Percentiles rank a stretch among this genome's conserved stretches.
Evolutionary conservation across 35 echinoderm and acorn worm species (phyloP).

Genomic region (Apostichopus parvimensis): DNA sequence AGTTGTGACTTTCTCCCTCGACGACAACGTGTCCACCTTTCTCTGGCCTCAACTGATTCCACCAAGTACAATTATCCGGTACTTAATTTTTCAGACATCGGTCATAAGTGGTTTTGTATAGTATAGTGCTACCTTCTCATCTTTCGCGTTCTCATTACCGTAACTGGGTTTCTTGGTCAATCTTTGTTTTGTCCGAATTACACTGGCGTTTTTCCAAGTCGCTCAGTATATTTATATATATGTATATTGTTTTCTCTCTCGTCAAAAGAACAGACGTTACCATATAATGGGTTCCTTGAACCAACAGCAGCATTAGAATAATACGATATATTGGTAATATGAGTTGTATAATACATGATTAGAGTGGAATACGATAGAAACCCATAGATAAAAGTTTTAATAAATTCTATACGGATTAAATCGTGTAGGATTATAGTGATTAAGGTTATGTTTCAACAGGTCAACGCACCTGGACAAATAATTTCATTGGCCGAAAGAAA

Average conservation of each 20-base stretch:
- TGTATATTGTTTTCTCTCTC: background rate
- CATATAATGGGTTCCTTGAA: background rate
- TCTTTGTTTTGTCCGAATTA: slow-evolving; percentile 8
- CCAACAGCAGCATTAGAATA: background rate
- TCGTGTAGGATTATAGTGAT: no score
- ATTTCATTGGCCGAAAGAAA: no score
- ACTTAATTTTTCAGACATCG: slow-evolving; percentile 2
- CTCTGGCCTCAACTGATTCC: background rate
- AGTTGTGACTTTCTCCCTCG: background rate
- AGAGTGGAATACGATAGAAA: background rate
- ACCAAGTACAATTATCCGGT: background rate
- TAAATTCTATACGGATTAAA: no score
- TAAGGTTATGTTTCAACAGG: no score
- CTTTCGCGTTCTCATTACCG: background rate
- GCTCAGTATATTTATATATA: background rate
- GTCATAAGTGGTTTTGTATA: background rate
- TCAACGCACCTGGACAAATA: no score
- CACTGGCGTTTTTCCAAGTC: background rate
- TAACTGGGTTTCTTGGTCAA: slow-evolving; percentile 11
- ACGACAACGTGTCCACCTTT: background rate
- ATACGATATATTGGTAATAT: background rate
- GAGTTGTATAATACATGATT: background rate
- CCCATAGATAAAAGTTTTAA: background rate
- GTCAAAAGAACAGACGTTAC: background rate
- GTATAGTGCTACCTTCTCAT: background rate